Evolutionary conservation across 2,888 invertebrate genomes (phyloP).

Genomic region (Melitaea athalia): DNA sequence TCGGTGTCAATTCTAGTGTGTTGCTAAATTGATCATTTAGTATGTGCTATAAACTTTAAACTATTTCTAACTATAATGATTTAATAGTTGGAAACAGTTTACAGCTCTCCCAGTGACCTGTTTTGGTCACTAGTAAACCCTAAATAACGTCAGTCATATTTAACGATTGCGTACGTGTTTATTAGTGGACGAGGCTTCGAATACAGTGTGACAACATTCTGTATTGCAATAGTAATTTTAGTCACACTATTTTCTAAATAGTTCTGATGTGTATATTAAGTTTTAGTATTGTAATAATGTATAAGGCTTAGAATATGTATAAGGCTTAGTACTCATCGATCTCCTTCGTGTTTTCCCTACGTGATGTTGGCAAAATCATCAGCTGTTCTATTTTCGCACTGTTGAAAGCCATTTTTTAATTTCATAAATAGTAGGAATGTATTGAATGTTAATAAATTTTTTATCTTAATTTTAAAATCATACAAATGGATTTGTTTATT

Average conservation of each 20-base stretch:
- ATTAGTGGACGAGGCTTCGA: conserved; percentile 20
- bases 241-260: conserved; percentile 13
- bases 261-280: neutral
- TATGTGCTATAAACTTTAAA: neutral
- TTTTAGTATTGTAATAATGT: neutral
- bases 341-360: no score
- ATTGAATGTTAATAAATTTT: no score
- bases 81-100: conserved; percentile 35
- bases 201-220: conserved; percentile 13
- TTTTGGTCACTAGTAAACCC: conserved; percentile 40
- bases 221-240: conserved; percentile 17
- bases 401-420: neutral
- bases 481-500: no score
- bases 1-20: neutral
- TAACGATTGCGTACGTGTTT: conserved; percentile 34
- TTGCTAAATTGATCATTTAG: neutral
- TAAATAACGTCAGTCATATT: conserved; percentile 38
- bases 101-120: conserved; percentile 42
- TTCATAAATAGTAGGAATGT: no score
- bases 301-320: no score
- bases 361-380: no score
- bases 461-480: no score
- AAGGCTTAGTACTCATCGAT: no score
- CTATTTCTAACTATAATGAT: conserved; percentile 1
- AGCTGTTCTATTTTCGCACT: no score